Conservation (phyloP, 2,113 vertebrate genomes). For the Oncorhynchus masou region DNA sequence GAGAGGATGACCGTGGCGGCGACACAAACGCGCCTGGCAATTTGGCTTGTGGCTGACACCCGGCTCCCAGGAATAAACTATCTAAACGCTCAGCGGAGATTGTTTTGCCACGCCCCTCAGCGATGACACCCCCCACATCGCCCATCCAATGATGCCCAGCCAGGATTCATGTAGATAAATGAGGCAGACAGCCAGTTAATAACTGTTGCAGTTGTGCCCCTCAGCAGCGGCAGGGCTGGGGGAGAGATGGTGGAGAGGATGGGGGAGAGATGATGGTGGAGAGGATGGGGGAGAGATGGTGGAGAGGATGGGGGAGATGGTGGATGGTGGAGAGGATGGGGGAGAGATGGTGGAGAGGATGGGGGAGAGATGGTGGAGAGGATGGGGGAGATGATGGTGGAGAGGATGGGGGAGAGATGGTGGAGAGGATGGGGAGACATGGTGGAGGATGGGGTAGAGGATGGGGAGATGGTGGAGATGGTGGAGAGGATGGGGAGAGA, state of each 20-base stretch:
- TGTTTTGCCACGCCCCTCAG: slow-evolving; percentile 69
- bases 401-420: background rate
- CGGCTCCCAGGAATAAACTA: slow-evolving; percentile 62
- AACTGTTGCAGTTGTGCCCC: slow-evolving; percentile 71
- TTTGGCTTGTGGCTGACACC: slow-evolving; percentile 67
- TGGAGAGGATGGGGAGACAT: too few species aligned
- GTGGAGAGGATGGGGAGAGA: background rate
- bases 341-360: too few species aligned
- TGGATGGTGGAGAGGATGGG: background rate
- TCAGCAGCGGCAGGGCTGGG: slow-evolving; percentile 42
- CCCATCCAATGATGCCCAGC: slow-evolving; percentile 46
- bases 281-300: too few species aligned
- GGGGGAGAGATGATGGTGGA: too few species aligned
- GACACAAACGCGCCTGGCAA: slow-evolving; percentile 40
- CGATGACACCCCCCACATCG: slow-evolving; percentile 45
- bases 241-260: background rate
- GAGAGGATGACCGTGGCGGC: slow-evolving; percentile 9
- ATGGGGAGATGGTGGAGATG: too few species aligned
- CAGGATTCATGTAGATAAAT: slow-evolving; percentile 71
- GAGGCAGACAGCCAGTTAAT: slow-evolving; percentile 77
- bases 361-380: too few species aligned
- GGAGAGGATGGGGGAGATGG: slow-evolving; percentile 8
- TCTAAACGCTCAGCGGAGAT: slow-evolving; percentile 68
- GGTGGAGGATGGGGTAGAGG: too few species aligned
- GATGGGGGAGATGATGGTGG: too few species aligned